Conservation (phyloP, 2,888 invertebrate genomes). For the Polymixis flavicincta region DNA sequence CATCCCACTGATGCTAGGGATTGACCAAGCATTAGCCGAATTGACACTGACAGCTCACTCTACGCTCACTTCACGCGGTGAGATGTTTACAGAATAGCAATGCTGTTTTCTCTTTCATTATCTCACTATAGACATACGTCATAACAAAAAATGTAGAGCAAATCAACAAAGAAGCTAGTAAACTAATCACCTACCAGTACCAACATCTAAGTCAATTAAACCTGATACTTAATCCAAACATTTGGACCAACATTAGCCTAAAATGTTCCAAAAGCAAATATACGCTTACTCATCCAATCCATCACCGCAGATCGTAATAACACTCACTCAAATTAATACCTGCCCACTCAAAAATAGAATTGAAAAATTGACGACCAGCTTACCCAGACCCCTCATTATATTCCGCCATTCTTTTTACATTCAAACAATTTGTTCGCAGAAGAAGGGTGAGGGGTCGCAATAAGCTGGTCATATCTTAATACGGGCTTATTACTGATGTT, state of each 20-base stretch:
- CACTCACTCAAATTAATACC: slow-evolving; percentile 88
- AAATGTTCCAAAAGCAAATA: slow-evolving; percentile 75
- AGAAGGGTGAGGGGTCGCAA: slow-evolving; percentile 62
- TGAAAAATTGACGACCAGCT: slow-evolving; percentile 75
- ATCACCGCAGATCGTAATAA: slow-evolving; percentile 87
- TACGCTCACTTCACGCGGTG: no score
- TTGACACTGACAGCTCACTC: no score
- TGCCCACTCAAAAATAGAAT: slow-evolving; percentile 83
- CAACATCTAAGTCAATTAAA: slow-evolving; percentile 19
- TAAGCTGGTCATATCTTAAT: slow-evolving; percentile 72
- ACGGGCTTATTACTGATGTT: slow-evolving; percentile 85
- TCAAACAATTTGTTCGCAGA: background rate
- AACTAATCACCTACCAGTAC: background rate
- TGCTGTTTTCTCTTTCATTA: no score
- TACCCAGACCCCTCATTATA: slow-evolving; percentile 60
- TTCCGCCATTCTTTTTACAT: slow-evolving; percentile 3
- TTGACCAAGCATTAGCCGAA: no score
- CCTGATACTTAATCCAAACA: slow-evolving; percentile 47
- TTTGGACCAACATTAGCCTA: slow-evolving; percentile 70
- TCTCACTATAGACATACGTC: background rate
- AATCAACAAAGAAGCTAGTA: background rate
- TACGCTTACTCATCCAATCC: slow-evolving; percentile 87
- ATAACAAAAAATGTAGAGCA: background rate
- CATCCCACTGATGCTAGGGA: no score
- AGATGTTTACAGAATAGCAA: no score